Percentiles rank a stretch among this genome's conserved stretches.
phyloP scores from a whole-genome alignment of 1,140 invertebrate species.

The Habropoda laboriosa region DNA sequence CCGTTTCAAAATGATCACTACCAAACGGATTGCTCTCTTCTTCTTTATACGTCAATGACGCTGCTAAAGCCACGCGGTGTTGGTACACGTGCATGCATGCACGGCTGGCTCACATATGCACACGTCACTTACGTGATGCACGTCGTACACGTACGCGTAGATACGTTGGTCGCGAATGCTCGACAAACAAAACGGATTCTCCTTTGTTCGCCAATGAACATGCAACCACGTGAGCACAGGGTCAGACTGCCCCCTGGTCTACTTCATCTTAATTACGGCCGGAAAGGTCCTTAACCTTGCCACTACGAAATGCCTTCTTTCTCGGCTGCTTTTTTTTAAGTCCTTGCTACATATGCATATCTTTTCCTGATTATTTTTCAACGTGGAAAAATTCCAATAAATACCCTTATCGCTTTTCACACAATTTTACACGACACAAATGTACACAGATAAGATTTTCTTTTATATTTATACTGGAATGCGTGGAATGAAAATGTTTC shows the following conservation, averaged over 20 bases:
- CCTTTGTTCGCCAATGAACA: conserved; percentile 42
- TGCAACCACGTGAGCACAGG: conserved; percentile 11
- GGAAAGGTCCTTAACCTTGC: conserved; percentile 26
- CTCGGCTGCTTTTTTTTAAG: no score
- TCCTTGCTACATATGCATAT: no score
- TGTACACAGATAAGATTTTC: no score
- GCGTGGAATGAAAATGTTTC: no score
- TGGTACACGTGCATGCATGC: conserved; percentile 3
- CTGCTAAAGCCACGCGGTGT: conserved; percentile 16
- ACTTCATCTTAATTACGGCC: conserved; percentile 31
- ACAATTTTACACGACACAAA: no score
- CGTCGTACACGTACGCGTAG: background rate
- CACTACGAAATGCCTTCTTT: background rate
- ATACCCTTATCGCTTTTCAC: no score
- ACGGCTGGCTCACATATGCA: background rate
- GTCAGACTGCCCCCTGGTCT: conserved; percentile 15
- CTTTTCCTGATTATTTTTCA: no score
- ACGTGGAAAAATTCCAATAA: no score
- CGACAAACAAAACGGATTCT: conserved; percentile 32
- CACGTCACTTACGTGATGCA: background rate
- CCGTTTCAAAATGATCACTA: conserved; percentile 27
- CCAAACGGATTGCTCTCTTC: conserved; percentile 23
- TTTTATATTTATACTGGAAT: no score
- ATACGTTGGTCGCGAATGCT: background rate
- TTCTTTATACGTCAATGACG: conserved; percentile 43